Percentiles rank a stretch among this genome's conserved stretches.
Evolutionary conservation across 2,888 invertebrate species (phyloP).

Genomic region (Andrena haemorrhoa): DNA sequence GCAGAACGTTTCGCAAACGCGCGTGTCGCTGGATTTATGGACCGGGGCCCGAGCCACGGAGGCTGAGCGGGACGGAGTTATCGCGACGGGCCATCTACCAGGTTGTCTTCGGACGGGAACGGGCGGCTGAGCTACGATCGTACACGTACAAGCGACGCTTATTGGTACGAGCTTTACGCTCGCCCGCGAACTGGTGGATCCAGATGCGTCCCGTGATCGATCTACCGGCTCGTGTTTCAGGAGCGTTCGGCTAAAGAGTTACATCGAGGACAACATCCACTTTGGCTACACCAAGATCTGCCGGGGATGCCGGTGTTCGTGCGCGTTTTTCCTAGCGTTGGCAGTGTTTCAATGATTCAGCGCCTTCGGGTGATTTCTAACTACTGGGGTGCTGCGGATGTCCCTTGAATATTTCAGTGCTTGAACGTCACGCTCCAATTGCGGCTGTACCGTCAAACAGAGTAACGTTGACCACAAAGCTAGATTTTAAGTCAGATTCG

Average conservation of each 20-base stretch:
- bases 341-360: too few species aligned
- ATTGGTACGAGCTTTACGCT: conserved; percentile 34
- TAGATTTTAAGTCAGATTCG: too few species aligned
- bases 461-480: too few species aligned
- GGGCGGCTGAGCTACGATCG: conserved; percentile 4
- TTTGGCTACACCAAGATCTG: conserved; percentile 3
- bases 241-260: conserved; percentile 4
- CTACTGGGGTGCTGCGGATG: too few species aligned
- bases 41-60: conserved; percentile 43
- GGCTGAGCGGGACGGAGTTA: conserved; percentile 60
- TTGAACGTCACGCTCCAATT: too few species aligned
- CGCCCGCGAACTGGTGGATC: background rate
- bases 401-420: too few species aligned
- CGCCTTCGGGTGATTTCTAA: too few species aligned
- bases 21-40: conserved; percentile 70
- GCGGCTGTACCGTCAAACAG: too few species aligned
- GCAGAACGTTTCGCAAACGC: conserved; percentile 63
- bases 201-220: conserved; percentile 34
- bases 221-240: conserved; percentile 30
- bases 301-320: conserved; percentile 14
- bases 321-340: background rate
- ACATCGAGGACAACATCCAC: conserved; percentile 31
- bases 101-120: conserved; percentile 35
- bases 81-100: conserved; percentile 65
- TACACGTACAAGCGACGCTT: conserved; percentile 18